Base-by-base conservation (phyloP, 2,888 invertebrate genomes). In the Sinopyrophorus schimmeli region DNA sequence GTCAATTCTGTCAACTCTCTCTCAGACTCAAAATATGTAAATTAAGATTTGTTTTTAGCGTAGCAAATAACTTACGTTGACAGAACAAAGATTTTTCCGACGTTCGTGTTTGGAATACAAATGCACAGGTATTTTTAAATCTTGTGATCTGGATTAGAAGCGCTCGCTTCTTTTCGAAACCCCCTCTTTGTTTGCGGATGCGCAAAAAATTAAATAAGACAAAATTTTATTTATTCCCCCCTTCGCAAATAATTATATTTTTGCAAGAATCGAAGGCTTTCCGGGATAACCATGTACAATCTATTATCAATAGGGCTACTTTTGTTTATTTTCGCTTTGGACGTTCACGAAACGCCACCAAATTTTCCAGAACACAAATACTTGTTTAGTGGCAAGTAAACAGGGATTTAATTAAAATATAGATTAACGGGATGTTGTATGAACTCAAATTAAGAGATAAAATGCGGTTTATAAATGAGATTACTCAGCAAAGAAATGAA, bases 41-140 rank as follows among this genome's bases (percentile, higher is more conserved):
- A 63, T 63, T 60, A 62, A 62, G 61, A 63, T 63, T 63, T 63
- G 61, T 62, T 63, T 62, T 62, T 63, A 60, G 61, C 61, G 59
- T 54, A 59, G 51, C 58, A 62, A 62, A 60, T 62, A 62, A 62
- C 60, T 61, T 59, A 59, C 60, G 58, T 55, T 60, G 61, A 61
- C 60, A 61, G 59, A 59, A 59, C 58, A 55, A 59, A 61, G 59
- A 60, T 62, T 62, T n/a, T 63, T 57, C 60, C 50, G 55, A 55
- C 55, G 35, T 28, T 53, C 60, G 58, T 60, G 63, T 49, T 53
- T 27, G 35, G 61, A 63, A 63, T 63, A 62, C 52, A 59, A 62
- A 62, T 57, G 58, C 41, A 54, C 57, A 59, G 55, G 60, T 60
- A 59, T 62, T 61, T 61, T 60, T 55, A 57, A 60, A 59, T 51